Evolutionary conservation across 2,888 invertebrate species (phyloP).

Genomic region (Deilephila porcellus): DNA sequence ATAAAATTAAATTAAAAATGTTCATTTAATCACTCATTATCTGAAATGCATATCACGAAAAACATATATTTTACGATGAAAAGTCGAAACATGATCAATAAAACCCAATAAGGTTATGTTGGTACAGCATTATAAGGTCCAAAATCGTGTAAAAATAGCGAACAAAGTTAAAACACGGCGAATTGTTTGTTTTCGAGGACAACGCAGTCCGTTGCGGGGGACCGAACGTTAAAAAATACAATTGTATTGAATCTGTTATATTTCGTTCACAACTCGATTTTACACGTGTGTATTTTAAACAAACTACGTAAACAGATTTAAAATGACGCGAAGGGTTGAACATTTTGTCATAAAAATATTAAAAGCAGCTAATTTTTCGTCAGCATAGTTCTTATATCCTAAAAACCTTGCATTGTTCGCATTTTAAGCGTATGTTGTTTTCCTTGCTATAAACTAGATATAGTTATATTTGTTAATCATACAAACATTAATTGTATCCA

Average conservation of each 20-base stretch:
- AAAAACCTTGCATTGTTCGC: too few relatives aligned
- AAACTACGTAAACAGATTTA: slow-evolving; percentile 42
- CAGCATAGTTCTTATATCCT: too few relatives aligned
- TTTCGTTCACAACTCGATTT: slow-evolving; percentile 45
- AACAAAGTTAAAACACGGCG: neutral
- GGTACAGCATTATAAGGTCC: neutral
- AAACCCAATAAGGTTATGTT: neutral
- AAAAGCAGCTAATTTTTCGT: too few relatives aligned
- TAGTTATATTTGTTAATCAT: too few relatives aligned
- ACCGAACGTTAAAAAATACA: slow-evolving; percentile 43
- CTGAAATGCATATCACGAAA: neutral
- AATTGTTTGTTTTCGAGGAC: slow-evolving; percentile 49
- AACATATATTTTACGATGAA: neutral
- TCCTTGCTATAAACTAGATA: too few relatives aligned
- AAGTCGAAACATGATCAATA: neutral
- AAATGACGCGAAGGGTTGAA: slow-evolving; percentile 20
- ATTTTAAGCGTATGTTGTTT: too few relatives aligned
- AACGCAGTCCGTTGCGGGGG: slow-evolving; percentile 57
- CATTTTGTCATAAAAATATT: neutral
- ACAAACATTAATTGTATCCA: too few relatives aligned
- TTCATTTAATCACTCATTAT: neutral
- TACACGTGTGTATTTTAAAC: slow-evolving; percentile 41
- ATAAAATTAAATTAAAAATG: neutral
- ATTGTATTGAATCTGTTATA: slow-evolving; percentile 58
- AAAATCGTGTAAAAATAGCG: slow-evolving; percentile 23